Evolutionary conservation across 2,888 invertebrate species (phyloP), one percentile per base, ranked within the genome.

Genomic region (Ormyrus thymus): DNA sequence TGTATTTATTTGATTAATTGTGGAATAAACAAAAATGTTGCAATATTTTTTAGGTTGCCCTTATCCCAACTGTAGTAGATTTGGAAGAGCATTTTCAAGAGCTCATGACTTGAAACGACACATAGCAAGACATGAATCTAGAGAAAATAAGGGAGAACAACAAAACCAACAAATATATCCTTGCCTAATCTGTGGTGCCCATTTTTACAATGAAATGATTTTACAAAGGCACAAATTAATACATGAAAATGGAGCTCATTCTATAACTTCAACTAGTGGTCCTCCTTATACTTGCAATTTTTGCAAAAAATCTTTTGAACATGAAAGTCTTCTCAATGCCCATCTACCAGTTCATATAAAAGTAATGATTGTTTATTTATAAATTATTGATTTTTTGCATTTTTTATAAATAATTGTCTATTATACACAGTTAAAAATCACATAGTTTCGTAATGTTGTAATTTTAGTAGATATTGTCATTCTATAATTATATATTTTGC

Each of bases 41-140:
- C 29, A 13, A 53, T 53, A 10, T 45, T 46, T 64, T 0, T 50
- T 51, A 75, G 89, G 89, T n/a, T 90, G 89, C 69, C 89, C 90
- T 4, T 89, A 87, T 81, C 87, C 88, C 6, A 88, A 84, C 4
- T 90, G 89, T 74, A 84, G 86, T 6, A 85, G 89, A 51, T 89
- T 86, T 65, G 88, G 89, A 6, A 86, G 88, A 68, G 88, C 89
- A 1, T 90, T 89, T 78, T 90, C 89, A 7, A 84, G 89, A 55
- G 88, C 89, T 6, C 89, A 90, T 76, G 89, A 89, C 58, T 83
- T 89, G 4, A 89, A 89, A 61, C 86, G 89, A 7, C 90, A 89
- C 72, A 89, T 90, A 77, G 87, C 86, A 3, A 85, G 89, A 29
- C 89, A 89, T 51, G 87, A 88, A 45, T 85, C 85, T 79, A 85